A percentile compares a stretch with the other conserved stretches of the same genome.
Conservation (phyloP, 2,113 vertebrate species). For the Myotis davidii region DNA sequence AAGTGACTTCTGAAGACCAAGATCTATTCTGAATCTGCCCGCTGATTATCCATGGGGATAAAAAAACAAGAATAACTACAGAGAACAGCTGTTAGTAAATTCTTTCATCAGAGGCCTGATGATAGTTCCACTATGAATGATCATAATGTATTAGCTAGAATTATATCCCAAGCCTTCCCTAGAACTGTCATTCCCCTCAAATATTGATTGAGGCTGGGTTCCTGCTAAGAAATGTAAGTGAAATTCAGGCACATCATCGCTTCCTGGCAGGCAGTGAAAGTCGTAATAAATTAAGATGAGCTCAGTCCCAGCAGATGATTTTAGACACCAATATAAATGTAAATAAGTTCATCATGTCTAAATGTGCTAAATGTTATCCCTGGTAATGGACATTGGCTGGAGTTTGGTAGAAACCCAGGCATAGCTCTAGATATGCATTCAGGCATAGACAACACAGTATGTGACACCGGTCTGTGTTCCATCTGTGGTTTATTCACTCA, state of each 20-base stretch:
- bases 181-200: not conserved
- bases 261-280: slow-evolving; percentile 68
- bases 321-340: slow-evolving; percentile 71
- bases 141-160: slow-evolving; percentile 42
- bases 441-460: not conserved
- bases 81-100: slow-evolving; percentile 45
- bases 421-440: not conserved
- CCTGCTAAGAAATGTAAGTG: slow-evolving; percentile 63
- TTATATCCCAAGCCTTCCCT: not conserved
- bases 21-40: not conserved
- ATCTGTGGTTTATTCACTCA: not conserved
- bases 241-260: slow-evolving; percentile 48
- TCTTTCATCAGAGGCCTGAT: not conserved
- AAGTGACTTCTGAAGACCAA: not conserved
- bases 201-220: slow-evolving; percentile 54
- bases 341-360: slow-evolving; percentile 51
- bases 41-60: not conserved
- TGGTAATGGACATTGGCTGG: slow-evolving; percentile 7
- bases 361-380: slow-evolving; percentile 31
- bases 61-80: not conserved
- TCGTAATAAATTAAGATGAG: slow-evolving; percentile 67
- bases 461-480: not conserved
- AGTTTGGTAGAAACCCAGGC: not conserved
- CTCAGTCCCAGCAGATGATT: slow-evolving; percentile 50
- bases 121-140: not conserved